Percentiles rank a stretch among this genome's conserved stretches.
Evolutionary conservation across 1,140 invertebrate genomes (phyloP).

Genomic region (Helicoverpa armigera): DNA sequence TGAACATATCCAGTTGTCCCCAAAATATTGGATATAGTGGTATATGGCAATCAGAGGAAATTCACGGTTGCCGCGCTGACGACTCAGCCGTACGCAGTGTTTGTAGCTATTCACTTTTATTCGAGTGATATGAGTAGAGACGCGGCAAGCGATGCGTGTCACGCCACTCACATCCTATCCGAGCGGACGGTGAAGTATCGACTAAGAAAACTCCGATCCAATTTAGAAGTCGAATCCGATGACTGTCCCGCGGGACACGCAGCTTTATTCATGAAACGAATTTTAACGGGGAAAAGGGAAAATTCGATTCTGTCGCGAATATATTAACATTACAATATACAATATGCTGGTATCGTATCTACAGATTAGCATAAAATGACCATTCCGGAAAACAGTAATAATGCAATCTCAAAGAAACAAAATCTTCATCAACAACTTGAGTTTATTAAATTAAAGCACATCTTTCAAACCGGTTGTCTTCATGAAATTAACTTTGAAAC

Average conservation of each 20-base stretch:
- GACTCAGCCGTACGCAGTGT: slow-evolving; percentile 21
- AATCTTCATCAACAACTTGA: background rate
- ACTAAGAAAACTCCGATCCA: slow-evolving; percentile 74
- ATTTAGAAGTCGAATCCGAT: slow-evolving; percentile 74
- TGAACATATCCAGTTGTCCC: slow-evolving; percentile 18
- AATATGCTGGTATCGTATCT: background rate
- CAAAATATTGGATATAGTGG: slow-evolving; percentile 23
- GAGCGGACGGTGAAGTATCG: slow-evolving; percentile 68
- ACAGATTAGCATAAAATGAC: slow-evolving; percentile 29
- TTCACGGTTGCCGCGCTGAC: slow-evolving; percentile 40
- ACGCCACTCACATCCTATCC: slow-evolving; percentile 58
- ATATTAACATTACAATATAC: slow-evolving; percentile 51
- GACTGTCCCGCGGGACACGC: slow-evolving; percentile 69
- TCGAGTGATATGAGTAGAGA: slow-evolving; percentile 46
- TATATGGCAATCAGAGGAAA: slow-evolving; percentile 34
- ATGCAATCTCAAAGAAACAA: background rate
- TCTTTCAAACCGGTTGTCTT: no score
- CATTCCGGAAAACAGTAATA: background rate
- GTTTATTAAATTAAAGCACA: background rate
- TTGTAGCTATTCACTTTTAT: slow-evolving; percentile 41
- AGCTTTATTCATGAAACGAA: slow-evolving; percentile 74
- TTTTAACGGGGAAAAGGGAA: slow-evolving; percentile 66
- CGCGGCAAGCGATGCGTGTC: slow-evolving; percentile 54
- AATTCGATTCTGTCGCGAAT: slow-evolving; percentile 70
- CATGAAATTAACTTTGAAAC: no score